Conservation (phyloP, 1,140 invertebrate species). For the Macrobrachium nipponense region DNA sequence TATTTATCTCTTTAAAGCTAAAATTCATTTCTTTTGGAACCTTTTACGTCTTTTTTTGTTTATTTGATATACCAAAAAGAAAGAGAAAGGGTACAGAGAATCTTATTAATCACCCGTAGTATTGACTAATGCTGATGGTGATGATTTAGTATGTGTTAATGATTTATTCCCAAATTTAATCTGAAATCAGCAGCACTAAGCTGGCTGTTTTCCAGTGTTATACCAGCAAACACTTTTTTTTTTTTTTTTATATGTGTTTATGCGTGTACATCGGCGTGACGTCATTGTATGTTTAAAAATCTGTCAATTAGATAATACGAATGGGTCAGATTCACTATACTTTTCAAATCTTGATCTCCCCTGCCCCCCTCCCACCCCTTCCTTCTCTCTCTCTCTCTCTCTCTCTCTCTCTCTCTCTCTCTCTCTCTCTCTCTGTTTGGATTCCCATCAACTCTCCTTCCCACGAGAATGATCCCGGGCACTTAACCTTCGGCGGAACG, state of each 20-base stretch:
- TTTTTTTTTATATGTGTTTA: background rate
- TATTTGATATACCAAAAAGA: background rate
- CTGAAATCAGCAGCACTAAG: background rate
- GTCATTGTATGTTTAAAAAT: background rate
- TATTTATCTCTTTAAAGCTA: background rate
- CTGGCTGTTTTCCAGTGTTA: background rate
- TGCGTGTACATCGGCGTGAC: background rate
- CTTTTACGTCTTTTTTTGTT: background rate
- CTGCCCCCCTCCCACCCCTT: background rate
- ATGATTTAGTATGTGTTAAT: no score
- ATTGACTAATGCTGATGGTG: no score
- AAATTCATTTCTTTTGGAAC: background rate
- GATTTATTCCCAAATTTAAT: background rate
- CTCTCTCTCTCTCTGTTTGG: background rate
- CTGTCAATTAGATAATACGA: background rate
- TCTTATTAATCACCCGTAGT: no score
- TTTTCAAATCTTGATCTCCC: background rate
- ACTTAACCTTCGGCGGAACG: background rate
- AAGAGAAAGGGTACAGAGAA: no score
- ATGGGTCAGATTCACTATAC: background rate
- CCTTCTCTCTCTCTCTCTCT: constrained; percentile 13
- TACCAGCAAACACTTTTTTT: background rate
- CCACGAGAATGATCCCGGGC: background rate
- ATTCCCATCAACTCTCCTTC: no score
- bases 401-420: constrained; percentile 15